Percentiles rank a stretch among this genome's conserved stretches.
phyloP scores from a whole-genome alignment of 2,888 invertebrate genomes.

The Amblyjoppa proteus region DNA sequence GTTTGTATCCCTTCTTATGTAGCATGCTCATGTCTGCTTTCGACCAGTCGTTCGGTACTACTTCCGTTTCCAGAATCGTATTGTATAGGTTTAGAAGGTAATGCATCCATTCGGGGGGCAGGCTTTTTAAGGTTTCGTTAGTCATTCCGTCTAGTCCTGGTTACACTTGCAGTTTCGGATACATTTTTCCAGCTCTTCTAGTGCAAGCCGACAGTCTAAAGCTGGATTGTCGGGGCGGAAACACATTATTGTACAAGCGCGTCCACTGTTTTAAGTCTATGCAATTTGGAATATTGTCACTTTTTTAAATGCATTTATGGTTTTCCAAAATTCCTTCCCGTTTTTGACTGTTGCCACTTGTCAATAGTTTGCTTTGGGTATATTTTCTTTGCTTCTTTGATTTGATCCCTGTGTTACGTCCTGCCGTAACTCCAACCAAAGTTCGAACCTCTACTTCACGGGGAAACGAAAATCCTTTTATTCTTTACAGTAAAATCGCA shows the following conservation, averaged over 20 bases:
- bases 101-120: neutral
- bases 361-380: neutral
- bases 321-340: conserved; percentile 11
- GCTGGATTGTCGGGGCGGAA: neutral
- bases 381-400: neutral
- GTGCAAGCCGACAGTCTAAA: neutral
- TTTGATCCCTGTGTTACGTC: too few species aligned
- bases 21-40: neutral
- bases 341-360: neutral
- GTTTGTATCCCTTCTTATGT: neutral
- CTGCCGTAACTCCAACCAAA: too few species aligned
- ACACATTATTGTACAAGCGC: conserved; percentile 12
- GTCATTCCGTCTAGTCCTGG: neutral
- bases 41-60: neutral
- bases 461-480: too few species aligned
- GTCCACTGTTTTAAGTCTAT: neutral
- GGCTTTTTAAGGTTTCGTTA: neutral
- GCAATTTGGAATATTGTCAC: neutral
- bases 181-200: neutral
- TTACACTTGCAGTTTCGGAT: neutral
- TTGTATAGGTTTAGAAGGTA: neutral
- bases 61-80: neutral
- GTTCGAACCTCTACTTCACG: too few species aligned
- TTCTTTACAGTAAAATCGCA: too few species aligned
- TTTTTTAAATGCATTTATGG: conserved; percentile 5